Evolutionary conservation across 2,797 vertebrate genomes (phyloP).

Genomic region (Balearica regulorum): DNA sequence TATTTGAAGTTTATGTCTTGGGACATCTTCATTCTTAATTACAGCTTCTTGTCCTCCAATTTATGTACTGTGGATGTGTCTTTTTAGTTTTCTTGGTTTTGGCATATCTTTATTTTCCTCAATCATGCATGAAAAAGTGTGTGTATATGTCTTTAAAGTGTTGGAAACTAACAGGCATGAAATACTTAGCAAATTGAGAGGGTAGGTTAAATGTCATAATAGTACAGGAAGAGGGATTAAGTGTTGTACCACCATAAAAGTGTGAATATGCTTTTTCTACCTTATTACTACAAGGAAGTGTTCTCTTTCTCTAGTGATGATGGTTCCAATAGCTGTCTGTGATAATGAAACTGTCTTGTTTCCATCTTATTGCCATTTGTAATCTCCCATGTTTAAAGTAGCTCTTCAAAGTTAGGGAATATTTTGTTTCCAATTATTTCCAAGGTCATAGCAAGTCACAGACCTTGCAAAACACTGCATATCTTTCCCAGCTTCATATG

Average conservation of each 20-base stretch:
- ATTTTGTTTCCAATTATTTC: neutral
- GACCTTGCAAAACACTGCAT: neutral
- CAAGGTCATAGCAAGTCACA: neutral
- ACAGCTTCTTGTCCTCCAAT: neutral
- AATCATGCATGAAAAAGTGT: neutral
- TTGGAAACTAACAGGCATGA: neutral
- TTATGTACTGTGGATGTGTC: neutral
- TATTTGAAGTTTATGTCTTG: neutral
- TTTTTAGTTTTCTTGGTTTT: neutral
- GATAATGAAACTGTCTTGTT: neutral
- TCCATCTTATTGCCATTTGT: neutral
- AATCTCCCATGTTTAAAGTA: neutral
- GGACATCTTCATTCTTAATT: neutral
- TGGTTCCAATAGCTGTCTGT: neutral
- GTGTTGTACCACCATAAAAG: neutral
- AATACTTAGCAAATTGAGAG: neutral
- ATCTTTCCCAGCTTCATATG: fast-evolving
- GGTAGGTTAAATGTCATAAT: neutral
- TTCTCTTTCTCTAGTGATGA: neutral
- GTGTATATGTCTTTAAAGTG: neutral
- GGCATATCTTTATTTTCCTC: neutral
- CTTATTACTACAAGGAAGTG: neutral
- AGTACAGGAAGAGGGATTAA: neutral
- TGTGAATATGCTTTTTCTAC: neutral
- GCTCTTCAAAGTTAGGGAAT: neutral